Evolutionary conservation across 2,113 vertebrate genomes (phyloP).

Genomic region (Bos javanicus): DNA sequence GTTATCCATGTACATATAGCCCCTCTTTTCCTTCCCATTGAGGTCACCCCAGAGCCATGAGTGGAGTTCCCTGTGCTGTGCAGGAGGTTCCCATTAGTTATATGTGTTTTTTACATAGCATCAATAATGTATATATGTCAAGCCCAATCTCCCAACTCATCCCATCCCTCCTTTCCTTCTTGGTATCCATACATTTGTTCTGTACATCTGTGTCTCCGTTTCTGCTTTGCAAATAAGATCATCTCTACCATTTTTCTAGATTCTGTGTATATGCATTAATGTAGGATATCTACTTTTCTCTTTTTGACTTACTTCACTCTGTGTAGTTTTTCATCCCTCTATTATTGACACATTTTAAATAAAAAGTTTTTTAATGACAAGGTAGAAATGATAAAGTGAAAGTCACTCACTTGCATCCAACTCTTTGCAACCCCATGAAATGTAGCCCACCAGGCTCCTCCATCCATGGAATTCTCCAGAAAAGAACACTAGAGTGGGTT

Average conservation of each 20-base stretch:
- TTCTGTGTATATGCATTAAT: background rate
- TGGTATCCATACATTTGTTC: background rate
- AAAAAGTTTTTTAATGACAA: background rate
- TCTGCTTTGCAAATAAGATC: background rate
- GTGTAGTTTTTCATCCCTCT: background rate
- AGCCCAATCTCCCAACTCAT: background rate
- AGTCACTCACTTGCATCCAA: background rate
- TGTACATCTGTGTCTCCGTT: background rate
- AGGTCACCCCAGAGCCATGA: background rate
- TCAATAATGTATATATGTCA: background rate
- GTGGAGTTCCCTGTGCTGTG: background rate
- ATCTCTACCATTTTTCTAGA: background rate
- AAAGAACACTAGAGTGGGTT: background rate
- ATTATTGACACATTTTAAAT: background rate
- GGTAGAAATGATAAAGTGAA: background rate
- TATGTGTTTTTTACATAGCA: background rate
- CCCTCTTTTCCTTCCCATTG: background rate
- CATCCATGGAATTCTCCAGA: background rate
- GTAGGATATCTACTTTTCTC: background rate
- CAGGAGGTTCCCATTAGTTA: background rate
- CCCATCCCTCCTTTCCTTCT: background rate
- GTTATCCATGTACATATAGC: rapidly evolving
- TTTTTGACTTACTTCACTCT: background rate
- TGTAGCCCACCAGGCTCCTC: background rate
- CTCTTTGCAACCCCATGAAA: too few species aligned